These are phyloP conservation scores for Lathamus discolor DNA, from an alignment of 2,113 vertebrate species.

Conservation along the genomic window DNA sequence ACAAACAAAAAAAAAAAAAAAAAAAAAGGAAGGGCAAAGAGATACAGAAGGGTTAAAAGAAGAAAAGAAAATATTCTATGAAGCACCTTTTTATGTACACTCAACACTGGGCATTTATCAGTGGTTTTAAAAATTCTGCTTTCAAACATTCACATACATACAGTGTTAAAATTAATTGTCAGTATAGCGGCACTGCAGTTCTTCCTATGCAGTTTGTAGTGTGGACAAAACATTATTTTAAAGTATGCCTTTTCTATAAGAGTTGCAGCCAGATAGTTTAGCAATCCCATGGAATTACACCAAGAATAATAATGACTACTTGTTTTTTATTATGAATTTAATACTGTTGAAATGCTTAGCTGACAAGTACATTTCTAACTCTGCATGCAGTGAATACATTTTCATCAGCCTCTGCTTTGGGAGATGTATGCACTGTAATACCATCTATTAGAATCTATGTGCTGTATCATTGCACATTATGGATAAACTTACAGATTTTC, in stretches of 20 bases:
- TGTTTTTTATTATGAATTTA: conserved; percentile 59
- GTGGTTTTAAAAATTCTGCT: not conserved
- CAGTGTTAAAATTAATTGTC: not conserved
- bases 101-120: not conserved
- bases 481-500: conserved; percentile 72
- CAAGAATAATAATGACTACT: conserved; percentile 9
- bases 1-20: conserved; percentile 1
- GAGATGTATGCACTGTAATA: conserved; percentile 56
- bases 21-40: not conserved
- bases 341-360: conserved; percentile 52
- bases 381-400: conserved; percentile 32
- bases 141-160: not conserved
- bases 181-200: not conserved
- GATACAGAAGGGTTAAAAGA: not conserved
- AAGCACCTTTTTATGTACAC: not conserved
- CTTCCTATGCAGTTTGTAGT: not conserved
- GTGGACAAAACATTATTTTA: not conserved
- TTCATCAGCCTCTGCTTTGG: conserved; percentile 67
- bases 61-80: not conserved
- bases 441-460: conserved; percentile 71
- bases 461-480: conserved; percentile 73
- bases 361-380: conserved; percentile 49
- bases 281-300: not conserved
- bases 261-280: not conserved
- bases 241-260: not conserved